These are phyloP conservation scores for Myioborus melanocephalus DNA, from an alignment of 2,797 vertebrate genomes.

Conservation along the genomic window DNA sequence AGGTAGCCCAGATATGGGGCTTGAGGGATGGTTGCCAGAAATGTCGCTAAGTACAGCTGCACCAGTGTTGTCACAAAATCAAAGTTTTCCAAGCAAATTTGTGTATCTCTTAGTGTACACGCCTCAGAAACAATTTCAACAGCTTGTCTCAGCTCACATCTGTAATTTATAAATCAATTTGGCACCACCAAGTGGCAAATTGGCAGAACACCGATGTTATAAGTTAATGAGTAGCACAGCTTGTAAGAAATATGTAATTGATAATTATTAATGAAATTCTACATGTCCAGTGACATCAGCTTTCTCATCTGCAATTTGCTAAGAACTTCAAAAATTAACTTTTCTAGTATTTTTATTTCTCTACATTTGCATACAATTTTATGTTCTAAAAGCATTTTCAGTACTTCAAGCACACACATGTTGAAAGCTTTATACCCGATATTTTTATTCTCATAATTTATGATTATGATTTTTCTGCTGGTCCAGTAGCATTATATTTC, in stretches of 20 bases:
- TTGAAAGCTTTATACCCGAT: neutral
- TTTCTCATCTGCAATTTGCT: neutral
- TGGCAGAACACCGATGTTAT: neutral
- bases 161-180: neutral
- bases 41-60: neutral
- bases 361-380: neutral
- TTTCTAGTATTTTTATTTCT: neutral
- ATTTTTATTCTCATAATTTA: neutral
- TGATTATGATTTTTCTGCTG: neutral
- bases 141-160: neutral
- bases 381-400: neutral
- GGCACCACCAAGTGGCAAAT: slow-evolving; percentile 57
- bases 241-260: fast-evolving
- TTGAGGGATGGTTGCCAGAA: neutral
- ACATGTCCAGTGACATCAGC: fast-evolving
- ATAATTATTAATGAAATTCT: neutral
- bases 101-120: fast-evolving
- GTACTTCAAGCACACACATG: fast-evolving
- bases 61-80: neutral
- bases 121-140: neutral
- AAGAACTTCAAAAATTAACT: neutral
- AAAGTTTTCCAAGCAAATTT: neutral
- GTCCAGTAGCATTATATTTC: neutral
- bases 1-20: fast-evolving
- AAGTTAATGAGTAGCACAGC: fast-evolving